Evolutionary conservation across 2,113 vertebrate species (phyloP), one percentile per base, ranked within the genome.

Genomic region (Nestor notabilis): DNA sequence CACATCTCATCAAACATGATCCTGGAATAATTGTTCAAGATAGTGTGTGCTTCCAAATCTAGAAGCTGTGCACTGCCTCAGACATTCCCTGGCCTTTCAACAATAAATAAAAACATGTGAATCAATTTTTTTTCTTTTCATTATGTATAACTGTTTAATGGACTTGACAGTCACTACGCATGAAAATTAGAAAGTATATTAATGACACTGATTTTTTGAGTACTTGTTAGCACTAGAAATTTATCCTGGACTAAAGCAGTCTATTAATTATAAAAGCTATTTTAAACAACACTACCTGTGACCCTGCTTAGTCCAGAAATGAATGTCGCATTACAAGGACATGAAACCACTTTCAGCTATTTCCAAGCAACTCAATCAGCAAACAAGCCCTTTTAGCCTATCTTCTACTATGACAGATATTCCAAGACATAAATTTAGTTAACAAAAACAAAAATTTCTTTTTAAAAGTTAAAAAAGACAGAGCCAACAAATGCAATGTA

Each of bases 371-470:
- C 43, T 72, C n/a, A 39, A 35, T 43, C 61, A 72, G 78, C 79
- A 94, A 95, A 95, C 81, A 95, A 87, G 56, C 55, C 46, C 55
- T 90, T 90, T 93, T 66, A 88, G 50, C 29, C 44, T 56, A 37
- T 35, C 50, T 52, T 79, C 66, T 89, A 31, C 44, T 95, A 85
- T 64, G 69, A 83, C 83, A 91, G 68, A 78, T 71, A 81, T 78
- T 78, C 65, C 27, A 52, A 96, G 61, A 87, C 44, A 84, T 4
- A 78, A 65, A 84, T 53, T 72, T 75, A 28, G 81, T 89, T 90
- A 92, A 82, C 37, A 90, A 86, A 96, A 95, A 28, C 49, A 66
- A 90, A 68, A 92, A 83, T 81, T 83, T 93, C 83, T 86, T 89
- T 90, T 61, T 31, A 41, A 68, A 93, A 97, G 47, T 83, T 81